Conservation (phyloP, 1,140 invertebrate species). For the Drosophila lini region DNA sequence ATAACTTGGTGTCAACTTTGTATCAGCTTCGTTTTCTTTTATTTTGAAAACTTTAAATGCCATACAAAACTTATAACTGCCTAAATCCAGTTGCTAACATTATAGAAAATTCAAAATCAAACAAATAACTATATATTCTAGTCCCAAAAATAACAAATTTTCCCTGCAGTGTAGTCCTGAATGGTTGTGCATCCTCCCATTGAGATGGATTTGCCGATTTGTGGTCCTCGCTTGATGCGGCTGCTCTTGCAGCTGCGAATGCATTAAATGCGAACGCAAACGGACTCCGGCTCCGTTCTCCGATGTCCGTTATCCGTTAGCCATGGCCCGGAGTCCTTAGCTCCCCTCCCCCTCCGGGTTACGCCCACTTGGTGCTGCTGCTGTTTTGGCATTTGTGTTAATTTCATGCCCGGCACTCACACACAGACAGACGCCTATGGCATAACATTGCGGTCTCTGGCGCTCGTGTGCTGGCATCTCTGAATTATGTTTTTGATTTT, state of each 20-base stretch:
- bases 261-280: constrained; percentile 77
- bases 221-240: constrained; percentile 49
- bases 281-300: constrained; percentile 26
- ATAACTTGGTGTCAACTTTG: too few relatives aligned
- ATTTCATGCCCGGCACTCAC: constrained; percentile 67
- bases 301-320: constrained; percentile 5
- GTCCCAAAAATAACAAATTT: background rate
- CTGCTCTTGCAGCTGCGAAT: constrained; percentile 56
- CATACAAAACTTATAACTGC: background rate
- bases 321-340: constrained; percentile 20
- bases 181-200: constrained; percentile 46
- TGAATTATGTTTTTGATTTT: constrained; percentile 84
- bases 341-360: constrained; percentile 5
- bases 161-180: constrained; percentile 7
- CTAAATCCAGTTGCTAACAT: background rate
- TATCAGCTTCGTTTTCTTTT: background rate
- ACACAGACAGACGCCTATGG: constrained; percentile 31
- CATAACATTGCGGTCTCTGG: constrained; percentile 52
- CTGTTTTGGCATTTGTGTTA: constrained; percentile 82
- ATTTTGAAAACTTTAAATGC: background rate
- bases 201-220: constrained; percentile 82
- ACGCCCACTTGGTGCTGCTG: constrained; percentile 59
- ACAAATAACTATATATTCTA: accelerated
- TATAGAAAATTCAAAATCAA: background rate
- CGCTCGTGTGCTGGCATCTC: constrained; percentile 59